phyloP scores from a whole-genome alignment of 2,113 vertebrate species.

The Myiozetetes cayanensis region DNA sequence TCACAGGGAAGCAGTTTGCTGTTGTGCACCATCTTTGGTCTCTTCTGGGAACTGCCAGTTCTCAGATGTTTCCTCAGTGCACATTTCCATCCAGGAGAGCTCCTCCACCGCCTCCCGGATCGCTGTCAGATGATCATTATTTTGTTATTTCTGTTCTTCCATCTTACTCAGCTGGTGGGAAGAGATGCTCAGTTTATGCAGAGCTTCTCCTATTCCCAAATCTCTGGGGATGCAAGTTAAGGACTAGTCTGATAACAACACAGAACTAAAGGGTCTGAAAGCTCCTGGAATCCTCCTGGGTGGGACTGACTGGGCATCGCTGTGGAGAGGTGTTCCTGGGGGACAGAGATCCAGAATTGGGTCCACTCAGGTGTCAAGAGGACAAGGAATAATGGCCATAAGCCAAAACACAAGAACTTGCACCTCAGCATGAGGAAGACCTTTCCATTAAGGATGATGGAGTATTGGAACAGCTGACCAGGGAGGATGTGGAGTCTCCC shows the following conservation, averaged over 20 bases:
- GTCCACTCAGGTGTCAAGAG: not conserved
- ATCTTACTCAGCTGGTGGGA: not conserved
- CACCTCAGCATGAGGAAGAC: not conserved
- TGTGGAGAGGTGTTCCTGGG: not conserved
- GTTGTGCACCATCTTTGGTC: conserved; percentile 23
- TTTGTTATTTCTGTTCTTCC: not conserved
- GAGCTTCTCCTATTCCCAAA: not conserved
- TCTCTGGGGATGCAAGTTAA: not conserved
- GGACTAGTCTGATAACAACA: not conserved
- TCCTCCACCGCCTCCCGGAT: not conserved
- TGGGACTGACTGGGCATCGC: not conserved
- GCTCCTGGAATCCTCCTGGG: not conserved
- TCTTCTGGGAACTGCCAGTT: conserved; percentile 48
- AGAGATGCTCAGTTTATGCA: not conserved
- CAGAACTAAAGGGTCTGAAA: not conserved
- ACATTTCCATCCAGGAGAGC: not conserved
- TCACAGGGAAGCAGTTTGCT: conserved; percentile 23
- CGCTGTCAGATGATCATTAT: conserved; percentile 35
- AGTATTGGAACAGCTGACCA: not conserved
- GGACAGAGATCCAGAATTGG: not conserved
- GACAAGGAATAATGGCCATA: not conserved
- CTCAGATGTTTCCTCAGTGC: not conserved
- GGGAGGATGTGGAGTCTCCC: not conserved
- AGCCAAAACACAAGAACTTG: not conserved
- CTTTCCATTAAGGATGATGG: not conserved